These are phyloP conservation scores for Phenganax stokvisi DNA, from an alignment of 92 coral and sea anemone species.

Conservation along the genomic window DNA sequence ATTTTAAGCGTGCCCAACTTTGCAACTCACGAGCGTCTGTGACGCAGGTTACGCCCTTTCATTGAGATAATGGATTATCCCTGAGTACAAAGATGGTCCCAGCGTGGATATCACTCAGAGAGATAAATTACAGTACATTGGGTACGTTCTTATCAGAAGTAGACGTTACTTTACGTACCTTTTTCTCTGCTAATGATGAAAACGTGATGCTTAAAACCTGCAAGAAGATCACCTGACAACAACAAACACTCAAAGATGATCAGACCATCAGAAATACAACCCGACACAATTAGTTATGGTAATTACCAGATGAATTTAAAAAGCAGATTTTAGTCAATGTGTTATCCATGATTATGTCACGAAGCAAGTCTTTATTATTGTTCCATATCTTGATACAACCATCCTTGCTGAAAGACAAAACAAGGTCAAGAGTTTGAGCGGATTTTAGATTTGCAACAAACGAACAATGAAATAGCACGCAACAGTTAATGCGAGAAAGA, in stretches of 20 bases:
- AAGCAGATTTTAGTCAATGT: slow-evolving; percentile 57
- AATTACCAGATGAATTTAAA: slow-evolving; percentile 23
- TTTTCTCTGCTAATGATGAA: slow-evolving; percentile 62
- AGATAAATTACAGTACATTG: background rate
- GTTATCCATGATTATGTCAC: slow-evolving; percentile 66
- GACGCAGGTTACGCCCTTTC: too few relatives aligned
- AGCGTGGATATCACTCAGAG: too few relatives aligned
- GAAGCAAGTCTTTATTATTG: slow-evolving; percentile 59
- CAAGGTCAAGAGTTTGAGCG: background rate
- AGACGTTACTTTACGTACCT: slow-evolving; percentile 40
- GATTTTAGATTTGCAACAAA: background rate
- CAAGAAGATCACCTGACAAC: slow-evolving; percentile 68
- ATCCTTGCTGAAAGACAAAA: slow-evolving; percentile 51
- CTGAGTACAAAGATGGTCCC: too few relatives aligned
- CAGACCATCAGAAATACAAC: background rate
- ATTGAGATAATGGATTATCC: too few relatives aligned
- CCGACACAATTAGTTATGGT: background rate
- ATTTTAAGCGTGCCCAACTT: too few relatives aligned
- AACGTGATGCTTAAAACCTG: slow-evolving; percentile 85
- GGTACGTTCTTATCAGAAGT: slow-evolving; percentile 1
- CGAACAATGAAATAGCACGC: background rate
- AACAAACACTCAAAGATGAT: background rate
- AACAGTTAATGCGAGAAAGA: too few relatives aligned
- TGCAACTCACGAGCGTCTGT: too few relatives aligned
- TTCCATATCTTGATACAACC: slow-evolving; percentile 82